phyloP scores from a whole-genome alignment of 2,113 vertebrate genomes.

The Cryptotis parvus region DNA sequence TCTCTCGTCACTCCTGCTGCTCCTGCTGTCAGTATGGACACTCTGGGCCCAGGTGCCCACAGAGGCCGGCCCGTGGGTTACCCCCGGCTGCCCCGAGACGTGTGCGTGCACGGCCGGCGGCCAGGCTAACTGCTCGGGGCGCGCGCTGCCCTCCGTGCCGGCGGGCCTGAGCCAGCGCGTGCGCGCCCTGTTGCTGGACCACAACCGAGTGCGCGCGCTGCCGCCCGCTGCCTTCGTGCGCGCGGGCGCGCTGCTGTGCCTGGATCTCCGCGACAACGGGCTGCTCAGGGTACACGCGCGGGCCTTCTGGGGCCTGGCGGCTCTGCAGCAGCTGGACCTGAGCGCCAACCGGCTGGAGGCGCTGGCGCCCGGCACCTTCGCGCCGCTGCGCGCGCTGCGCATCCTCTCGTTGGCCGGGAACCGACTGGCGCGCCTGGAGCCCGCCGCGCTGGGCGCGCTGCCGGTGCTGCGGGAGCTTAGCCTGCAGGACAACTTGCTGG shows the following conservation, averaged over 20 bases:
- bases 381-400: constrained; percentile 78
- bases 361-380: constrained; percentile 82
- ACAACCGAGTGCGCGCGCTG: constrained; percentile 82
- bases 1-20: not conserved
- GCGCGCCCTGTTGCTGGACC: constrained; percentile 79
- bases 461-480: constrained; percentile 79
- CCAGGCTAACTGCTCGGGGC: constrained; percentile 81
- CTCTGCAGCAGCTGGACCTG: constrained; percentile 85
- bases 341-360: constrained; percentile 82
- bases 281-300: constrained; percentile 83
- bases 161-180: constrained; percentile 63
- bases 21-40: not conserved
- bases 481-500: constrained; percentile 81
- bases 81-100: constrained; percentile 67
- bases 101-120: constrained; percentile 77
- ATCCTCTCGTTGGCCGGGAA: constrained; percentile 83
- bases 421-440: constrained; percentile 80
- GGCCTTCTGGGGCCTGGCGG: constrained; percentile 83
- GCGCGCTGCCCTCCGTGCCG: constrained; percentile 79
- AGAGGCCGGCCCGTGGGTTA: not conserved
- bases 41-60: not conserved
- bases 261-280: constrained; percentile 85
- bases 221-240: constrained; percentile 68
- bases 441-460: constrained; percentile 33
- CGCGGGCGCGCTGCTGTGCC: constrained; percentile 63